These are phyloP conservation scores for Aurelia aurita DNA, from an alignment of 30 jellyfish, hydroid and myxozoan species.

Conservation along the genomic window DNA sequence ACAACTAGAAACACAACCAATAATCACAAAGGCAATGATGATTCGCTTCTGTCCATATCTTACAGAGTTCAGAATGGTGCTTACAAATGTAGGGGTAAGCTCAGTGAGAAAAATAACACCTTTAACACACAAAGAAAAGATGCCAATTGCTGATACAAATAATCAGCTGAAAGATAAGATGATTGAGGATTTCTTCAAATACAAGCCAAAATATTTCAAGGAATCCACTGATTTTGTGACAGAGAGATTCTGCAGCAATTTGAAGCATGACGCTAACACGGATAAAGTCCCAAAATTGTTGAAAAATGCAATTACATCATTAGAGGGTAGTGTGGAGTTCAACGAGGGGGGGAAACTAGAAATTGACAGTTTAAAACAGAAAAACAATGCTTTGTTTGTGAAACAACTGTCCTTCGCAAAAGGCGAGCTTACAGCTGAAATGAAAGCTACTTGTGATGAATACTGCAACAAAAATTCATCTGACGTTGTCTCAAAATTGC, in stretches of 20 bases:
- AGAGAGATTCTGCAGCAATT: conserved; percentile 43
- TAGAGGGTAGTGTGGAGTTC: background rate
- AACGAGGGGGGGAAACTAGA: conserved; percentile 24
- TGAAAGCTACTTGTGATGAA: background rate
- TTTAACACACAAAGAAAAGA: conserved; percentile 45
- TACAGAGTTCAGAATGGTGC: conserved; percentile 36
- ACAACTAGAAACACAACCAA: background rate
- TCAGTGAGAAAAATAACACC: conserved; percentile 61
- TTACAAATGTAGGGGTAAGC: conserved; percentile 39
- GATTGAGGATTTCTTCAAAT: conserved; percentile 61
- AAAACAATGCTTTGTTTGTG: conserved; percentile 17
- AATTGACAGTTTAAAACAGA: conserved; percentile 37
- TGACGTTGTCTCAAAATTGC: conserved; percentile 29
- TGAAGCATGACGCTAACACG: conserved; percentile 4
- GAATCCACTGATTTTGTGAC: conserved; percentile 46
- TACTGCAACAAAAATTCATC: conserved; percentile 13
- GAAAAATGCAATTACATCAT: background rate
- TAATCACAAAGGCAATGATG: conserved; percentile 27
- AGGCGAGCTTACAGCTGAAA: background rate
- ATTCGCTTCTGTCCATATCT: conserved; percentile 60
- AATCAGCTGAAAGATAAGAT: conserved; percentile 34
- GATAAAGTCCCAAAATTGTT: conserved; percentile 5
- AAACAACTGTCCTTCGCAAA: background rate
- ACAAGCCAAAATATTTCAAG: conserved; percentile 55
- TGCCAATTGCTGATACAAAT: conserved; percentile 7